Percentiles rank a stretch among this genome's conserved stretches.
Conservation (phyloP, 2,797 vertebrate genomes). For the Coracias cyanogaster region DNA sequence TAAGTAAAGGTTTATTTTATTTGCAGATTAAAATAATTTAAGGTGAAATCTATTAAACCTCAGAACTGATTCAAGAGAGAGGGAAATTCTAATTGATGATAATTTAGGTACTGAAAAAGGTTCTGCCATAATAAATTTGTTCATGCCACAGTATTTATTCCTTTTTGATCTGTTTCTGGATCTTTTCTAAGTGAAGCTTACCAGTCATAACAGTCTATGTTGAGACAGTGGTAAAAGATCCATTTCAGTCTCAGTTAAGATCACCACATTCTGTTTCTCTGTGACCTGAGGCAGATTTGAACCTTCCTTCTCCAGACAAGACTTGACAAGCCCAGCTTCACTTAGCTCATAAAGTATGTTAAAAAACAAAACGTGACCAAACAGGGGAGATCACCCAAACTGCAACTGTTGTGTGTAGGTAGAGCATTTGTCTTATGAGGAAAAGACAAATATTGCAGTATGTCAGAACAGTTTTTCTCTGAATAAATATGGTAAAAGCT, state of each 20-base stretch:
- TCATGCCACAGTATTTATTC: conserved; percentile 19
- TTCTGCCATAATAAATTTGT: background rate
- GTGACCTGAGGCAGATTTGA: conserved; percentile 60
- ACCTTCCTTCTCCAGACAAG: conserved; percentile 48
- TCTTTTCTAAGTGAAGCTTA: conserved; percentile 24
- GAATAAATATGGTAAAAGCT: background rate
- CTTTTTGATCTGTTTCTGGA: conserved; percentile 47
- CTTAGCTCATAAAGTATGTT: background rate
- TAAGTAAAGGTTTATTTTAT: background rate
- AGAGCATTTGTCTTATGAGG: background rate
- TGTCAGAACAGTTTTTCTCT: background rate
- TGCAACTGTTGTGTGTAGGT: background rate
- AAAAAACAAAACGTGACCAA: background rate
- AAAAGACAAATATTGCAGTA: background rate
- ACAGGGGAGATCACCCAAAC: background rate
- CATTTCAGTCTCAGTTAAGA: conserved; percentile 62
- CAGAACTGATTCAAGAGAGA: background rate
- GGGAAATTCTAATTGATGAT: background rate
- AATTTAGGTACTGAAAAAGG: background rate
- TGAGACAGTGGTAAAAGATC: conserved; percentile 64
- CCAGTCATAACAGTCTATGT: conserved; percentile 53
- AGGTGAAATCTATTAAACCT: background rate
- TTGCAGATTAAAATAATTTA: background rate
- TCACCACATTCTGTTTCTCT: conserved; percentile 52
- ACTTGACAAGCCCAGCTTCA: conserved; percentile 47